A percentile compares a stretch with the other conserved stretches of the same genome.
These are phyloP conservation scores for Brienomyrus brachyistius DNA, from an alignment of 2,113 vertebrate genomes.

Conservation along the genomic window DNA sequence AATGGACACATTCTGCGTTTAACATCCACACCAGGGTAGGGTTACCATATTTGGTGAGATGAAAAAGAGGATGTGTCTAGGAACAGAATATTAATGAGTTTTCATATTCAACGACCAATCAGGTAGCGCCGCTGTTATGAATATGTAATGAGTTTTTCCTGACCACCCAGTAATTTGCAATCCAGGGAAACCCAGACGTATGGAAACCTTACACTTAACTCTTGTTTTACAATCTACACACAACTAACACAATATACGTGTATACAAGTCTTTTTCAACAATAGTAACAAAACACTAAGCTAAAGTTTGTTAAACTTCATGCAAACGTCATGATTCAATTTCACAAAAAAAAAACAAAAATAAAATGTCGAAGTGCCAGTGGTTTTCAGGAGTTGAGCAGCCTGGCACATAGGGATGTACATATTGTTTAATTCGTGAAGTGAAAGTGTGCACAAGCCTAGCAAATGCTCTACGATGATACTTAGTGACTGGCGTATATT, in stretches of 20 bases:
- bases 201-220: neutral
- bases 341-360: neutral
- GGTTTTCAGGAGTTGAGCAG: neutral
- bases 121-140: neutral
- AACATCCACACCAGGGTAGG: neutral
- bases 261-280: neutral
- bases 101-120: neutral
- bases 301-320: neutral
- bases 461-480: neutral
- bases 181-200: neutral
- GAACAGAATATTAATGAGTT: neutral
- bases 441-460: neutral
- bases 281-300: neutral
- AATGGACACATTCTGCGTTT: neutral
- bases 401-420: neutral
- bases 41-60: neutral
- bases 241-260: neutral
- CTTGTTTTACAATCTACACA: neutral
- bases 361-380: neutral
- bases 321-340: neutral
- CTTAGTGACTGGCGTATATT: neutral
- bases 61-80: neutral
- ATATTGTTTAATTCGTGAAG: too few relatives aligned
- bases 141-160: neutral
- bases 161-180: neutral